Conservation (phyloP, 2,888 invertebrate genomes). For the Steinernema scapterisci region DNA sequence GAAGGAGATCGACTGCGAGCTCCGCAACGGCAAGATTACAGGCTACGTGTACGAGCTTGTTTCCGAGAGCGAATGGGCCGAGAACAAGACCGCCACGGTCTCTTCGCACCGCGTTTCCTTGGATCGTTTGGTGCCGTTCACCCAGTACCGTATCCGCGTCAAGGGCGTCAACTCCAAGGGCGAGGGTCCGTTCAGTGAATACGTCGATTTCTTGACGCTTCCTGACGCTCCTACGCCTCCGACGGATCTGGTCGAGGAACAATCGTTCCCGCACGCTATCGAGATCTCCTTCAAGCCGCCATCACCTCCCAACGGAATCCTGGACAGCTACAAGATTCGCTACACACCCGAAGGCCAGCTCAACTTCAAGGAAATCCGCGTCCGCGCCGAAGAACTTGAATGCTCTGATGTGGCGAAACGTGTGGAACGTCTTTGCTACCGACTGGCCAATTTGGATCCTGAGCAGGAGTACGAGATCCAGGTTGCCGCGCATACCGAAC, state of each 20-base stretch:
- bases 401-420: conserved; percentile 62
- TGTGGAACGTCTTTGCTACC: conserved; percentile 65
- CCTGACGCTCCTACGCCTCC: conserved; percentile 64
- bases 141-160: conserved; percentile 65
- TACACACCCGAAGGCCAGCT: conserved; percentile 60
- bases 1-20: conserved; percentile 66
- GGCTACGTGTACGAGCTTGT: conserved; percentile 66
- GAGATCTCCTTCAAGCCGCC: conserved; percentile 67
- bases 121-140: conserved; percentile 63
- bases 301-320: conserved; percentile 64
- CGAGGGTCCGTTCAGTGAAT: conserved; percentile 65
- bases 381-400: conserved; percentile 59
- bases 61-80: conserved; percentile 59
- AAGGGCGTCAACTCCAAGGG: conserved; percentile 63
- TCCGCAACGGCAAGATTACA: conserved; percentile 65
- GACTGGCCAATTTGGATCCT: conserved; percentile 64
- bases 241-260: conserved; percentile 63
- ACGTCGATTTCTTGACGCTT: conserved; percentile 61
- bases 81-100: conserved; percentile 52
- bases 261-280: conserved; percentile 62
- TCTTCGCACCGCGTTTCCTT: conserved; percentile 60
- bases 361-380: conserved; percentile 64
- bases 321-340: conserved; percentile 66
- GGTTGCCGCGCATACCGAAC: conserved; percentile 64
- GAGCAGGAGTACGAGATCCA: conserved; percentile 66